Percentiles rank a stretch among this genome's conserved stretches.
These are phyloP conservation scores for Cephus cinctus DNA, from an alignment of 1,140 invertebrate genomes.

Conservation along the genomic window DNA sequence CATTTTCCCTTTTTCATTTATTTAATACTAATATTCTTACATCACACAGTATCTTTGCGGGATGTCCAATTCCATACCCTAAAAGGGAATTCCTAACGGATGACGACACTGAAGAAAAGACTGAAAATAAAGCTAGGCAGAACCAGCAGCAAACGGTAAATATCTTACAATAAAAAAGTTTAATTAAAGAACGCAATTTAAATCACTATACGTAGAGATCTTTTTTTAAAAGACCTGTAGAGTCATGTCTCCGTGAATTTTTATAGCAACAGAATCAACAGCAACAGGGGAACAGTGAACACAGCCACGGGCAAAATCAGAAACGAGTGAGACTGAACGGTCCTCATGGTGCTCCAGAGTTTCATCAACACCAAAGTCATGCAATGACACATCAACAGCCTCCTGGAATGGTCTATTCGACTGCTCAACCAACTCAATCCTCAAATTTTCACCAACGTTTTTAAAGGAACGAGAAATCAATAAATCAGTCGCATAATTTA, in stretches of 20 bases:
- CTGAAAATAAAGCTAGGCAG: constrained; percentile 80
- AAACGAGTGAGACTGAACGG: constrained; percentile 59
- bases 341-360: constrained; percentile 53
- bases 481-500: constrained; percentile 20
- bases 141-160: constrained; percentile 68
- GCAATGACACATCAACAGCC: constrained; percentile 53
- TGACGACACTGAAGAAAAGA: constrained; percentile 95
- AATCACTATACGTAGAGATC: neutral
- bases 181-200: constrained; percentile 5
- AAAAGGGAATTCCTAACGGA: constrained; percentile 98
- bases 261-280: constrained; percentile 53
- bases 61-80: constrained; percentile 95
- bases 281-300: constrained; percentile 54
- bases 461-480: constrained; percentile 23
- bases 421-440: constrained; percentile 48
- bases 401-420: constrained; percentile 53
- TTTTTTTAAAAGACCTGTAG: neutral
- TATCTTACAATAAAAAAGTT: constrained; percentile 11
- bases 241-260: constrained; percentile 1
- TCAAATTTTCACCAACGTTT: constrained; percentile 55
- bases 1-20: neutral
- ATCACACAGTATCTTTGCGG: constrained; percentile 83
- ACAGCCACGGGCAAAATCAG: constrained; percentile 56
- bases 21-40: constrained; percentile 17
- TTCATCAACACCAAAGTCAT: constrained; percentile 53